These are phyloP conservation scores for Belonocnema kinseyi DNA, from an alignment of 1,140 invertebrate species.

Conservation along the genomic window DNA sequence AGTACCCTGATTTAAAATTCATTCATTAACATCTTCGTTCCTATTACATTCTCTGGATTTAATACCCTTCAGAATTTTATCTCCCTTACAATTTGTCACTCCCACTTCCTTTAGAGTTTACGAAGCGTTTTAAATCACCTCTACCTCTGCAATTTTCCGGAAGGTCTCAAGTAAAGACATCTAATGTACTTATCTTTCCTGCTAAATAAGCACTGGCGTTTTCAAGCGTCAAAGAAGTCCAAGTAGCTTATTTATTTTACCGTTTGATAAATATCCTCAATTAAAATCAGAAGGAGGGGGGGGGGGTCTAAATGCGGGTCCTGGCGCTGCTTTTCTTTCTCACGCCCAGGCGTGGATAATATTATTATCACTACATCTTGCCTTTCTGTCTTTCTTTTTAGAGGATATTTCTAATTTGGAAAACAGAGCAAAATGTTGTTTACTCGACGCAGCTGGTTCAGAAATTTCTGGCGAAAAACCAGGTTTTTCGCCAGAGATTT, in stretches of 20 bases:
- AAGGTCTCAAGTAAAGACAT: constrained; percentile 34
- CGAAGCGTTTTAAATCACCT: background rate
- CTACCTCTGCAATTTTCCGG: background rate
- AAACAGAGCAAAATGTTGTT: no score
- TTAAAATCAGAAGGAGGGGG: constrained; percentile 58
- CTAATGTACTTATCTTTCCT: constrained; percentile 62
- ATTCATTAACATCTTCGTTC: background rate
- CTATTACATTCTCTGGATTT: background rate
- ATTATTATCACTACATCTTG: no score
- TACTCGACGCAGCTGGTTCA: no score
- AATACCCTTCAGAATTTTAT: constrained; percentile 11
- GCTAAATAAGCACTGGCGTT: constrained; percentile 60
- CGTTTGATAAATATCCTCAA: constrained; percentile 71
- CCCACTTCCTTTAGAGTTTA: background rate
- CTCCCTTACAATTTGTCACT: constrained; percentile 1
- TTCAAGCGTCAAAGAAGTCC: constrained; percentile 60
- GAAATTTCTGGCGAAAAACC: no score
- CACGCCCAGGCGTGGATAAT: no score
- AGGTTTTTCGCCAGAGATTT: no score
- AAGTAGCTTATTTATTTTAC: constrained; percentile 70
- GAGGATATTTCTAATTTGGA: no score
- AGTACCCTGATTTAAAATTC: background rate
- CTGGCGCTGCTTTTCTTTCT: background rate
- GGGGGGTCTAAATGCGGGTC: constrained; percentile 25
- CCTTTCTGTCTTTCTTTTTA: no score